Evolutionary conservation across 1,140 invertebrate species (phyloP), one percentile per base, ranked within the genome.

Genomic region (Zaprionus africanus): DNA sequence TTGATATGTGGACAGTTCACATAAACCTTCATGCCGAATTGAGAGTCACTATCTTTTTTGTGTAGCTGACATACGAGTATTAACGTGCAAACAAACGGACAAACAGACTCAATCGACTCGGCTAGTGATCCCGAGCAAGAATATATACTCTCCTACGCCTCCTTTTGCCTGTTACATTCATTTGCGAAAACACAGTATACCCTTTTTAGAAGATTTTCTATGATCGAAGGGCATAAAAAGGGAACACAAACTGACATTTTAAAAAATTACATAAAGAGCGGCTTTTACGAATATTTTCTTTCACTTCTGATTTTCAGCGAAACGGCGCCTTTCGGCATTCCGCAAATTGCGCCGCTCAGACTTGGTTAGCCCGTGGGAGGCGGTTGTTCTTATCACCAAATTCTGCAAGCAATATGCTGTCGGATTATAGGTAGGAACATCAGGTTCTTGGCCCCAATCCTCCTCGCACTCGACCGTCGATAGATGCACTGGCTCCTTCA

Each of bases 371-470:
- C 73, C 77, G 1, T 59, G 17, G 1, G 60, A 11, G 3, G n/a
- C 6, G 4, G 4, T 41, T 12, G 43, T 34, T n/a, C 72, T 60
- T 9, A 70, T 36, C 5, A 78, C n/a, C 5, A 58, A 17, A 28
- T 76, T 76, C 0, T 70, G 15, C 24, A 65, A 22, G 13, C 76
- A 78, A 26, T 76, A 41, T 0, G 17, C n/a, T 0, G 3, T 3
- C 3, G 76, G 76, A 22, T 78, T 31, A n/a, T 78, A 78, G 3
- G 54, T 43, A 31, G 46, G 17, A 0, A 38, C 71, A 24, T 75
- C 54, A 0, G 71, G 76, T 2, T 60, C 71, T 0, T 60, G 19
- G 7, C 75, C 76, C 76, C 76, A 75, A 9, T 75, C 34, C 0
- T 78, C 76, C 2, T 76, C 65, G 36, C 72, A 65, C 2, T 76